Evolutionary conservation across 2,113 vertebrate genomes (phyloP).

Genomic region (Hippolais icterina): DNA sequence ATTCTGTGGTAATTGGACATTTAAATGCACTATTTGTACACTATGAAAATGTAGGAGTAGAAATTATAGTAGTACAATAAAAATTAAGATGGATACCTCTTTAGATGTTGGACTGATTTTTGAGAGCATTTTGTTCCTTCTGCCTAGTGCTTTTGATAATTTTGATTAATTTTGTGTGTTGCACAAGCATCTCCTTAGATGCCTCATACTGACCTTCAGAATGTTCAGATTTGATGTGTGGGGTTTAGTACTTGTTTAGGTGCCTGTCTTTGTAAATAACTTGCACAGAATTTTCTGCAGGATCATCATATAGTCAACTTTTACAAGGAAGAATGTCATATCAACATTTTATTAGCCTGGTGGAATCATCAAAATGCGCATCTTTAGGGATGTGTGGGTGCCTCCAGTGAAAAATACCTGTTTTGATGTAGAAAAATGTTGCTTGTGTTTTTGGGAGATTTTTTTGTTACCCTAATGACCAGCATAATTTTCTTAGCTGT

Average conservation of each 20-base stretch:
- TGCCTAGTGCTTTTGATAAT: not conserved
- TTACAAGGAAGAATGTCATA: not conserved
- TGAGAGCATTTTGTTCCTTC: not conserved
- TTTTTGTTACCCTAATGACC: not conserved
- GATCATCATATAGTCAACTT: not conserved
- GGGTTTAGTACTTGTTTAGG: not conserved
- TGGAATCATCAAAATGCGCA: not conserved
- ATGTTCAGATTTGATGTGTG: not conserved
- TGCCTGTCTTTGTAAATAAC: not conserved
- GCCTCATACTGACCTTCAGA: not conserved
- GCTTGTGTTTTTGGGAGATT: not conserved
- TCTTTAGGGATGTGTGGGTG: not conserved
- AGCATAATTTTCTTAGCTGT: not conserved
- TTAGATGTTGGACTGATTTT: not conserved
- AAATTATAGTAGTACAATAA: not conserved
- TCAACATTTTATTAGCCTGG: not conserved
- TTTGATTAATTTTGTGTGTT: not conserved
- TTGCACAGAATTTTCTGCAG: not conserved
- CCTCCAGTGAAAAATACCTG: not conserved
- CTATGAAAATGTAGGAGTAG: not conserved
- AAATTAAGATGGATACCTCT: not conserved
- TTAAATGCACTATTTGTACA: not conserved
- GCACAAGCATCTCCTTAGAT: not conserved
- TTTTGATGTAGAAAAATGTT: not conserved
- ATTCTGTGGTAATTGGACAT: not conserved